phyloP scores from a whole-genome alignment of 2,797 vertebrate genomes.

The Remorina albescens region DNA sequence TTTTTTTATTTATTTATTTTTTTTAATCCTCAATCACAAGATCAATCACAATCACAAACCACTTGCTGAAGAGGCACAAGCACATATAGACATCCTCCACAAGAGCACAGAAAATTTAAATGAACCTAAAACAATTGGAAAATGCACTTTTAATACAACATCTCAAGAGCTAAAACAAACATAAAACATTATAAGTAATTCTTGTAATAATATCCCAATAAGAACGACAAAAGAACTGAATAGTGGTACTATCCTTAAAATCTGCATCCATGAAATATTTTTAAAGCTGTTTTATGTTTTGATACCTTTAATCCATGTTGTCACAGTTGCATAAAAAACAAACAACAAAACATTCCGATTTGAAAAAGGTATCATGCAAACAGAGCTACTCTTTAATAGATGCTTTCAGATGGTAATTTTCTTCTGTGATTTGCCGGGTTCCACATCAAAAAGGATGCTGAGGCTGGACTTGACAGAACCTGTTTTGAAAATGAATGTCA shows the following conservation, averaged over 20 bases:
- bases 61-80: slow-evolving; percentile 32
- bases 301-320: background rate
- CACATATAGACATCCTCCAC: slow-evolving; percentile 32
- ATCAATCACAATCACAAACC: background rate
- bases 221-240: slow-evolving; percentile 23
- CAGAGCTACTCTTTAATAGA: slow-evolving; percentile 13
- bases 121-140: background rate
- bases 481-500: background rate
- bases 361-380: slow-evolving; percentile 17
- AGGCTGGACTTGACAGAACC: background rate
- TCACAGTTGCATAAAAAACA: background rate
- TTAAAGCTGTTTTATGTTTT: background rate
- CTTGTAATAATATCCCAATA: slow-evolving; percentile 39
- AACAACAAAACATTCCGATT: slow-evolving; percentile 23
- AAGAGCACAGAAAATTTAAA: slow-evolving; percentile 47
- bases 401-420: slow-evolving; percentile 40
- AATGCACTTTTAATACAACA: slow-evolving; percentile 4
- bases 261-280: background rate
- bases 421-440: slow-evolving; percentile 12
- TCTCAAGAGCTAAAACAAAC: background rate
- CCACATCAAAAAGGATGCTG: background rate
- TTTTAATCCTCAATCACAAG: background rate
- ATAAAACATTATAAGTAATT: slow-evolving; percentile 5
- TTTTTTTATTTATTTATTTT: no score
- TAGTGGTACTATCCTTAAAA: background rate